Conservation (phyloP, 2,888 invertebrate species). For the Xanthia icteritia region DNA sequence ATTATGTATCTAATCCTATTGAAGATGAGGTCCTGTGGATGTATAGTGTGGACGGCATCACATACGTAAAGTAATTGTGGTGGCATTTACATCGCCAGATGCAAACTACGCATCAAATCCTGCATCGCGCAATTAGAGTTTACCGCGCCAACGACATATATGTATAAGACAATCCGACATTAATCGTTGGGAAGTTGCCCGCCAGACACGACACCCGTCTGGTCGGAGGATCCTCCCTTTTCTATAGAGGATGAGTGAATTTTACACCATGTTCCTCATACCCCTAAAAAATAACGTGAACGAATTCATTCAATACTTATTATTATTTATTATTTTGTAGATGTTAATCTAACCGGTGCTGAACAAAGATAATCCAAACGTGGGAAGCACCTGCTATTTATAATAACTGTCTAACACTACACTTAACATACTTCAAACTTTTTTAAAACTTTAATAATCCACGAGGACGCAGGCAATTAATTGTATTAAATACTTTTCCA, state of each 20-base stretch:
- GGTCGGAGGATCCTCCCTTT: too few relatives aligned
- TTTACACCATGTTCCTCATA: too few relatives aligned
- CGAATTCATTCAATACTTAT: not conserved
- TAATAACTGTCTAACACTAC: not conserved
- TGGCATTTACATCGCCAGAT: too few relatives aligned
- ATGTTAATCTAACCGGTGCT: not conserved
- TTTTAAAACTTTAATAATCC: not conserved
- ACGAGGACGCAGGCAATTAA: not conserved
- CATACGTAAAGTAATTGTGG: not conserved
- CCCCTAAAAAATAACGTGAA: too few relatives aligned
- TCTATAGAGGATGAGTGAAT: too few relatives aligned
- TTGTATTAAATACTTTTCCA: conserved; percentile 15
- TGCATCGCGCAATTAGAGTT: too few relatives aligned
- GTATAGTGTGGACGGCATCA: not conserved
- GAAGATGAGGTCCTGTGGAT: not conserved
- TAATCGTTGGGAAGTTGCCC: too few relatives aligned
- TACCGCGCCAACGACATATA: too few relatives aligned
- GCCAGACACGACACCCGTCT: too few relatives aligned
- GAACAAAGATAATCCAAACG: not conserved
- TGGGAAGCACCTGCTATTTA: not conserved
- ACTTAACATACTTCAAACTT: not conserved
- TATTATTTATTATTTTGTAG: not conserved
- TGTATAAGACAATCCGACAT: too few relatives aligned
- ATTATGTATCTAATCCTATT: not conserved
- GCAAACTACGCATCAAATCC: too few relatives aligned